These are phyloP conservation scores for Manacus vitellinus DNA, from an alignment of 2,113 vertebrate genomes.

Conservation along the genomic window DNA sequence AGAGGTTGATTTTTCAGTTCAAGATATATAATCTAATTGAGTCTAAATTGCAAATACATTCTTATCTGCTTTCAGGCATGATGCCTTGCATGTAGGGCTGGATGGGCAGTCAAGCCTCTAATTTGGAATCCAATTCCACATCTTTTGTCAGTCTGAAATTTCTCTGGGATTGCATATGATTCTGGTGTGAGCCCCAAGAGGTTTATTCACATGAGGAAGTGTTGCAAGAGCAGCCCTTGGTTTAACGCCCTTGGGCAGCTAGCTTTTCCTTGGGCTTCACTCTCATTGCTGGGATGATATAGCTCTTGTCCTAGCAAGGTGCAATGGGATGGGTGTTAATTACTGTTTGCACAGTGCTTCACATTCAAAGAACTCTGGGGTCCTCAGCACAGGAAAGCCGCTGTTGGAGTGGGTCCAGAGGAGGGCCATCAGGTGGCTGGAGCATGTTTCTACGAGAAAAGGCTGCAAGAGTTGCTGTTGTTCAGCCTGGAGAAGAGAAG, in stretches of 20 bases:
- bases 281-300: neutral
- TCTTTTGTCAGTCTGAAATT: neutral
- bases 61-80: neutral
- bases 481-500: neutral
- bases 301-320: neutral
- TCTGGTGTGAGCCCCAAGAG: neutral
- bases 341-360: neutral
- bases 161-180: neutral
- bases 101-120: neutral
- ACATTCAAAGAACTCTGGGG: neutral
- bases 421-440: neutral
- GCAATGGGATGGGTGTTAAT: neutral
- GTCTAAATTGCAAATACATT: neutral
- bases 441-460: neutral
- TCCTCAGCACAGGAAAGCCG: neutral
- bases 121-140: neutral
- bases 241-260: neutral
- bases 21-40: neutral
- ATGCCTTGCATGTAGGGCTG: neutral
- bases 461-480: neutral
- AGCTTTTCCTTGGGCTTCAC: neutral
- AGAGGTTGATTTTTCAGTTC: neutral
- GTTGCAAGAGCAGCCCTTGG: neutral
- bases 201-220: neutral
- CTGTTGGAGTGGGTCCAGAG: neutral